phyloP scores from a whole-genome alignment of 2,113 vertebrate genomes.

The Hylia prasina region DNA sequence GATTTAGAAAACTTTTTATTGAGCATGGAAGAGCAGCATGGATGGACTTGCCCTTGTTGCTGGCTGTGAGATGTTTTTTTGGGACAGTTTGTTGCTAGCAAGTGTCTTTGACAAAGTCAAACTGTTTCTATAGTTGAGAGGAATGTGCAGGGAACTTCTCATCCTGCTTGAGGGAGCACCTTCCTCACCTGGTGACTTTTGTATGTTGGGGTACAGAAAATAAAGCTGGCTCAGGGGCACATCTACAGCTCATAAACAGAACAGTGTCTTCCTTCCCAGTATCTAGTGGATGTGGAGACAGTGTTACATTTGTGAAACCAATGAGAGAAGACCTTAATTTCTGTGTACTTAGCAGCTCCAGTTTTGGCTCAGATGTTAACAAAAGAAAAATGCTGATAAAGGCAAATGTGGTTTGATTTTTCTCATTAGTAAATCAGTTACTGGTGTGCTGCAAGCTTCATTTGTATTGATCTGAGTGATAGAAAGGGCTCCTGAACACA shows the following conservation, averaged over 20 bases:
- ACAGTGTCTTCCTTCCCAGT: neutral
- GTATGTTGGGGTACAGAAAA: rapidly evolving
- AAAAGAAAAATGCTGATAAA: neutral
- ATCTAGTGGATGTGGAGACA: too few relatives aligned
- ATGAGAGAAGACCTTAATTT: neutral
- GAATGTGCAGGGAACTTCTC: neutral
- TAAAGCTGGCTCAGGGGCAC: neutral
- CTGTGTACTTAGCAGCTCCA: neutral
- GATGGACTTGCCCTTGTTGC: neutral
- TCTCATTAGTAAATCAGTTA: neutral
- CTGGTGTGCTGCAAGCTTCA: neutral
- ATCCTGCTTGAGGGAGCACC: neutral
- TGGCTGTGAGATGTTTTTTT: neutral
- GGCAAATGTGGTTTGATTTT: neutral
- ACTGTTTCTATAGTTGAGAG: neutral
- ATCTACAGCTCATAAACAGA: neutral
- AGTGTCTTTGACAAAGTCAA: neutral
- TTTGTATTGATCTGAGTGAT: neutral
- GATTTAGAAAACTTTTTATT: neutral
- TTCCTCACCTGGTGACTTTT: neutral
- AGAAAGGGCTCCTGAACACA: neutral
- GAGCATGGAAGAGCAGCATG: neutral
- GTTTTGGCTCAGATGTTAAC: neutral
- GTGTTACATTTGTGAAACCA: neutral
- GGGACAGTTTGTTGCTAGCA: neutral